Percentiles rank a stretch among this genome's conserved stretches.
These are phyloP conservation scores for Callipepla squamata DNA, from an alignment of 2,113 vertebrate genomes.

Conservation along the genomic window DNA sequence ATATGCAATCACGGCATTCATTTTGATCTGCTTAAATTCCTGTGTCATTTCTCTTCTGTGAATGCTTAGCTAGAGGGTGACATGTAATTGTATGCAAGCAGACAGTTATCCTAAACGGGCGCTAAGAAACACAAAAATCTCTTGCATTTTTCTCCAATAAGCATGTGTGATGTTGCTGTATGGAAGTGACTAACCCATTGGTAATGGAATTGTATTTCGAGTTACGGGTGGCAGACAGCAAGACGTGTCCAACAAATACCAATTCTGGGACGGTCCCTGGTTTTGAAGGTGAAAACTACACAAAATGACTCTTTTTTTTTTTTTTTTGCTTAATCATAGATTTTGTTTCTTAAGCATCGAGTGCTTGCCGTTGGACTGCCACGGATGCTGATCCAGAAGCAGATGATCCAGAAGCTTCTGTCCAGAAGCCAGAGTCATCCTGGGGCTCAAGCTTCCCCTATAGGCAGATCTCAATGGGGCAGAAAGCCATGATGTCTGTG, in stretches of 20 bases:
- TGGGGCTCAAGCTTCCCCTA: background rate
- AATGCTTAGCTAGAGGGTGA: conserved; percentile 37
- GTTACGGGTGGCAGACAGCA: background rate
- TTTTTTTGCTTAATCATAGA: background rate
- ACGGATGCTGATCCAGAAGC: background rate
- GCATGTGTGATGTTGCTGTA: background rate
- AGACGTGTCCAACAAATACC: background rate
- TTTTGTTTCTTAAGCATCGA: background rate
- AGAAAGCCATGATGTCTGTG: background rate
- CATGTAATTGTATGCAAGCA: conserved; percentile 17
- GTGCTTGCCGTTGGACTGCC: background rate
- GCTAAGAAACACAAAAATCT: background rate
- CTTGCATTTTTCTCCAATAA: background rate
- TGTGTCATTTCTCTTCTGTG: conserved; percentile 15
- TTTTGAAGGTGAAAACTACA: background rate
- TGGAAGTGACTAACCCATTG: background rate
- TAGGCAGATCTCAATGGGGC: background rate
- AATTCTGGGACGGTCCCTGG: background rate
- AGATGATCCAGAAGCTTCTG: too few relatives aligned
- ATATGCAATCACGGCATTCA: background rate
- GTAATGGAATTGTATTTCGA: background rate
- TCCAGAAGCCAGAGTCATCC: background rate
- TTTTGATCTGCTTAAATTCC: conserved; percentile 54
- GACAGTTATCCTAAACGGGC: conserved; percentile 15
- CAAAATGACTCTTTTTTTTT: background rate